These are phyloP conservation scores for Zosterops lateralis DNA, from an alignment of 2,113 vertebrate genomes.

Conservation along the genomic window DNA sequence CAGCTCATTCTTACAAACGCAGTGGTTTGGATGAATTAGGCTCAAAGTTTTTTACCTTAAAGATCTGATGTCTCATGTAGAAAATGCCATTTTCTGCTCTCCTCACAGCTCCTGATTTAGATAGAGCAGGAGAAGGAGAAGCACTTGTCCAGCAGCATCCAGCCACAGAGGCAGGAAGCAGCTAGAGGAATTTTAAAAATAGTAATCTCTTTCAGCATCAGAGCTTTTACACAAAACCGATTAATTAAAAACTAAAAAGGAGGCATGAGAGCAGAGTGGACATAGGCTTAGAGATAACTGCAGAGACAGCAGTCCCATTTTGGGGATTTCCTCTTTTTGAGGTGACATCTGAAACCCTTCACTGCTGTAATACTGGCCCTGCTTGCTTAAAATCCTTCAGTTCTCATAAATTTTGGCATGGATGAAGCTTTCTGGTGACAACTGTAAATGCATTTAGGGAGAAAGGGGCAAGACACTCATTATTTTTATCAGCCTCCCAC, in stretches of 20 bases:
- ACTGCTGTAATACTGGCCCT: background rate
- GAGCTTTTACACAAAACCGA: background rate
- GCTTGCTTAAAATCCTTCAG: background rate
- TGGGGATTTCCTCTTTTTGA: background rate
- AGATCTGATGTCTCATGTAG: background rate
- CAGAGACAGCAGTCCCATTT: background rate
- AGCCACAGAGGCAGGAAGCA: slow-evolving; percentile 38
- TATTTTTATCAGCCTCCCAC: slow-evolving; percentile 54
- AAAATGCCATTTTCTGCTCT: slow-evolving; percentile 5
- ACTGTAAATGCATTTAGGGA: background rate
- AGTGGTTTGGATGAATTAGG: background rate
- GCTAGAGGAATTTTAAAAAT: slow-evolving; percentile 59
- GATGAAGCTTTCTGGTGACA: background rate
- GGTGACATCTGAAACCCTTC: background rate
- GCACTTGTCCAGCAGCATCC: slow-evolving; percentile 16
- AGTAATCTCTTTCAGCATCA: slow-evolving; percentile 15
- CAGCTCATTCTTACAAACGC: background rate
- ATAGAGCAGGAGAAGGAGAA: background rate
- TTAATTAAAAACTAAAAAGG: background rate
- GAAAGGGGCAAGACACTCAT: background rate
- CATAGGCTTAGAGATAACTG: background rate
- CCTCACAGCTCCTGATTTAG: background rate
- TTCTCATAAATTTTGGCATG: slow-evolving; percentile 29
- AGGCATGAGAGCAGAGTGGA: background rate
- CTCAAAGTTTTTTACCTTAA: background rate